Conservation (phyloP, 2,113 vertebrate species). For the Egretta garzetta region DNA sequence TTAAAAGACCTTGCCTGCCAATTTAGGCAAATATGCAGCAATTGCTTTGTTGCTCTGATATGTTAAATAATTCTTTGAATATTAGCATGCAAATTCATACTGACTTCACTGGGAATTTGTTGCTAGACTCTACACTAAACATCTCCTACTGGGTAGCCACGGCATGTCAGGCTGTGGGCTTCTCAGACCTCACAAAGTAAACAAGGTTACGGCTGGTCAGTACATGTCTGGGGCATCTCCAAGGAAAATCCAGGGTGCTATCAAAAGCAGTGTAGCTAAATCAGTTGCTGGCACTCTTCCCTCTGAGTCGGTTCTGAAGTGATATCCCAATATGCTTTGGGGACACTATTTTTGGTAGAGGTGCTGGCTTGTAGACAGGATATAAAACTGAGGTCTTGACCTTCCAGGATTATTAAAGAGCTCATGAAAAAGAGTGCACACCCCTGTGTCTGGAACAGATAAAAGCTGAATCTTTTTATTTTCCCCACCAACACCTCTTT, state of each 20-base stretch:
- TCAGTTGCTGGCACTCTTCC: slow-evolving; percentile 57
- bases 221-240: slow-evolving; percentile 67
- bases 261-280: slow-evolving; percentile 58
- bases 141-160: slow-evolving; percentile 14
- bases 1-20: background rate
- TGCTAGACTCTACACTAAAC: slow-evolving; percentile 30
- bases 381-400: slow-evolving; percentile 60
- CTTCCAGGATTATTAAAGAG: slow-evolving; percentile 54
- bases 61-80: slow-evolving; percentile 34
- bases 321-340: slow-evolving; percentile 62
- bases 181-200: slow-evolving; percentile 58
- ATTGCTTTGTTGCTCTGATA: slow-evolving; percentile 1
- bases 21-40: slow-evolving; percentile 3
- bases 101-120: slow-evolving; percentile 18
- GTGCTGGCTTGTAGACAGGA: slow-evolving; percentile 57
- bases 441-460: background rate
- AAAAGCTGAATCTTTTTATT: background rate
- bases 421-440: slow-evolving; percentile 8
- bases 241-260: slow-evolving; percentile 69
- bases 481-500: background rate
- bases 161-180: slow-evolving; percentile 37
- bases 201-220: slow-evolving; percentile 64
- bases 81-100: background rate
- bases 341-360: slow-evolving; percentile 64
- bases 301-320: slow-evolving; percentile 64